Percentiles rank a stretch among this genome's conserved stretches.
These are phyloP conservation scores for Noctua janthe DNA, from an alignment of 2,888 invertebrate genomes.

Conservation along the genomic window DNA sequence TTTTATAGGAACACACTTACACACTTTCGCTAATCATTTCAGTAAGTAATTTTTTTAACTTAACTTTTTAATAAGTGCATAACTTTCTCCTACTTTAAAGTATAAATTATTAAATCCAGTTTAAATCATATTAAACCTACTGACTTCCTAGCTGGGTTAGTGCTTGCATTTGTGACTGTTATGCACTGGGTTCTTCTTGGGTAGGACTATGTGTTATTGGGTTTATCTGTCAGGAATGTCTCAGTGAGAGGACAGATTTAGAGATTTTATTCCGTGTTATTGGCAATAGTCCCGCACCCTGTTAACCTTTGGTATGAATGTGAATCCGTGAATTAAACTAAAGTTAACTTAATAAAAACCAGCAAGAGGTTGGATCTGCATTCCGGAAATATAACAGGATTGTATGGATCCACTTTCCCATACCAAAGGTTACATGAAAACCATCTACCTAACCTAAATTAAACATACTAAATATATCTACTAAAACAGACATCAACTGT, in stretches of 20 bases:
- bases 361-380: background rate
- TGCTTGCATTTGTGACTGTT: background rate
- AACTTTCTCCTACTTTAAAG: slow-evolving; percentile 27
- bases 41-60: slow-evolving; percentile 1
- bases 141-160: too few relatives aligned
- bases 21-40: slow-evolving; percentile 14
- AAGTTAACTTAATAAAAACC: background rate
- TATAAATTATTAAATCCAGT: background rate
- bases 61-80: background rate
- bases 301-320: background rate
- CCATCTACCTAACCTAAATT: background rate
- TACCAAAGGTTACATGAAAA: background rate
- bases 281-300: background rate
- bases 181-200: background rate
- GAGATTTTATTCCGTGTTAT: background rate
- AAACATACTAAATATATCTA: background rate
- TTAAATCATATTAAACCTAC: background rate
- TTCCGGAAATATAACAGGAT: background rate
- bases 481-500: background rate
- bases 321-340: background rate
- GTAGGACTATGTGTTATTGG: background rate
- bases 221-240: background rate
- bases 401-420: background rate
- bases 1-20: too few relatives aligned
- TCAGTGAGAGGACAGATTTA: background rate